Evolutionary conservation across 2,888 invertebrate genomes (phyloP), one percentile per base, ranked within the genome.

Genomic region (Drosophila fungiperda): DNA sequence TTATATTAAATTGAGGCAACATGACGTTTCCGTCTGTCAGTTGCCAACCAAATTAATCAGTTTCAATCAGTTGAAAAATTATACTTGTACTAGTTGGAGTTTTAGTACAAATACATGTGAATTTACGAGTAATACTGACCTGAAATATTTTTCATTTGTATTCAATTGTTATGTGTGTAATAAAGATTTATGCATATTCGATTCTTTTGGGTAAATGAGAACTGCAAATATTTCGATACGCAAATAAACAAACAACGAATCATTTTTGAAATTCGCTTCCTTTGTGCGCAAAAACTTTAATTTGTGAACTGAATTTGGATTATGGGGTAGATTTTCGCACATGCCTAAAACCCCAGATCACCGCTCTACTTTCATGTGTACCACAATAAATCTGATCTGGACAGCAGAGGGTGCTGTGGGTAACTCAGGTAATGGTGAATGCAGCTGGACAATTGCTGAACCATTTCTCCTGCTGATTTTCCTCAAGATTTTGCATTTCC

Each of bases 271-370:
- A 83, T 77, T 72, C 33, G 57, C 55, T 55, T 38, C 66, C 55
- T 69, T 45, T 85, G 76, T 81, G 58, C 36, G 12, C 20, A 29
- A 33, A 59, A 73, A 69, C 50, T 84, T 76, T 61, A 73, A 82
- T 86, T 80, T 42, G 54, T 55, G 58, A 67, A 68, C 80, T 82
- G 73, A 76, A 69, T 68, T 70, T 54, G 58, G 82, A 85, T 87
- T 89, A 80, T 67, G 71, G 87, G 85, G 80, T 82, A 83, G 89
- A 87, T 83, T 87, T 85, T 89, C 87, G 85, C 87, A 89, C 89
- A 84, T 72, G 71, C 73, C 73, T 61, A 55, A 33, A 65, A 72
- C 2, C 38, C 40, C n/a, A 45, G 32, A 32, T 53, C 49, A 59
- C 50, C 62, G 83, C 73, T 88, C 83, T 76, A 76, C 71, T 79